Conservation (phyloP, 2,113 vertebrate species). For the Piliocolobus tephrosceles region DNA sequence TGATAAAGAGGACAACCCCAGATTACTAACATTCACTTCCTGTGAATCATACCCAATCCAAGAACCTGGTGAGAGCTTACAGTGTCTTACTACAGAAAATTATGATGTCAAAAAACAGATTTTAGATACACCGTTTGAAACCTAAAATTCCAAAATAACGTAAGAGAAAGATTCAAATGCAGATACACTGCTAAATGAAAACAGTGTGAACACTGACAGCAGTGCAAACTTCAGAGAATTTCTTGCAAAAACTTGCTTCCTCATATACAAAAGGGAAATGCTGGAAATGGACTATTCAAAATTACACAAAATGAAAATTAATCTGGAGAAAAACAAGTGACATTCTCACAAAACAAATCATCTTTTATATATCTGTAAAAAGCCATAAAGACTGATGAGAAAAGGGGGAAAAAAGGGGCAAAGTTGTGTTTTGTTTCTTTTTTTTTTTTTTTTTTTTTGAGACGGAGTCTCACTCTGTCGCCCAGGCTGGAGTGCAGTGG, state of each 20-base stretch:
- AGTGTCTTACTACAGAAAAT: not conserved
- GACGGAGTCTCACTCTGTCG: too few relatives aligned
- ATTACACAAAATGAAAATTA: not conserved
- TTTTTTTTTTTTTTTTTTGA: too few relatives aligned
- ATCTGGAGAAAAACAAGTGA: not conserved
- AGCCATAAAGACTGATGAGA: not conserved
- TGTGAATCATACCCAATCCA: not conserved
- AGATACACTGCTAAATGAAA: not conserved
- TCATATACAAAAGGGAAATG: not conserved
- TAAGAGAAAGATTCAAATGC: not conserved
- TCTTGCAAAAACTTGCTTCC: not conserved
- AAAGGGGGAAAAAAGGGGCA: not conserved
- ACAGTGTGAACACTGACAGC: not conserved
- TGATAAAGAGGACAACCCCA: not conserved
- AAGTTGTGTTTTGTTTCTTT: not conserved
- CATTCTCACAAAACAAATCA: not conserved
- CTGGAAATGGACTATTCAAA: not conserved
- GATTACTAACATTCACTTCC: not conserved
- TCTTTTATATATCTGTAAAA: not conserved
- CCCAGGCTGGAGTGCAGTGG: too few relatives aligned
- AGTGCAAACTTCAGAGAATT: not conserved
- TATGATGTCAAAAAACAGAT: not conserved
- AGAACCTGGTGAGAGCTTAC: not conserved
- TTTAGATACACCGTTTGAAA: not conserved
- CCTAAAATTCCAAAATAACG: not conserved